These are phyloP conservation scores for Didymodactylos carnosus DNA, from an alignment of 2,888 invertebrate species.

Conservation along the genomic window DNA sequence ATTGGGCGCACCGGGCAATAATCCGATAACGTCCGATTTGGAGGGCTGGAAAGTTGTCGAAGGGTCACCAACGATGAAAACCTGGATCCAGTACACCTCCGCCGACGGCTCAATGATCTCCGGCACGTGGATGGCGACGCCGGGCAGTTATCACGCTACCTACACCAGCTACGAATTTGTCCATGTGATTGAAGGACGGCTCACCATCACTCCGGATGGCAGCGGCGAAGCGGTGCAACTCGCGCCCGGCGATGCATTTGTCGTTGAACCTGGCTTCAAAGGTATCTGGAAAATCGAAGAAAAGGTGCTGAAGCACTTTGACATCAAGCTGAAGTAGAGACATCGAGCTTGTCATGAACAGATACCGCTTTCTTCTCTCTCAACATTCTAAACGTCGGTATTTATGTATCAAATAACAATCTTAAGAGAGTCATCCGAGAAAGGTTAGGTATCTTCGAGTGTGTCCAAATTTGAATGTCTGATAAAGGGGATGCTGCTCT, in stretches of 20 bases:
- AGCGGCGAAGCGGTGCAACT: background rate
- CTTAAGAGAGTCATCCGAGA: too few species aligned
- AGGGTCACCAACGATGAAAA: background rate
- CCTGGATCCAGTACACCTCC: background rate
- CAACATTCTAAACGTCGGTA: background rate
- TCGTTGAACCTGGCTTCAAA: background rate
- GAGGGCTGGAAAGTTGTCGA: background rate
- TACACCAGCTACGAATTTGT: background rate
- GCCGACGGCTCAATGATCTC: background rate
- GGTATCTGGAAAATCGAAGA: background rate
- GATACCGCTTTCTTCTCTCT: background rate
- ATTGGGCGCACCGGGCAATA: background rate
- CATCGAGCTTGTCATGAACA: background rate
- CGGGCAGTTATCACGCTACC: background rate
- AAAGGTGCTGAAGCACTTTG: background rate
- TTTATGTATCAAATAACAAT: too few species aligned
- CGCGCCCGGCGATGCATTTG: background rate
- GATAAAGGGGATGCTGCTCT: too few species aligned
- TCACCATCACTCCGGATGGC: background rate
- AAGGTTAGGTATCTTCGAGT: too few species aligned
- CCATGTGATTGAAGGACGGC: background rate
- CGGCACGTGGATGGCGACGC: background rate
- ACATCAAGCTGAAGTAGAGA: background rate
- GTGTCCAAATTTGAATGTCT: too few species aligned
- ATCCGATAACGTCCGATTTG: background rate